Percentiles rank a stretch among this genome's conserved stretches.
Evolutionary conservation across 1,140 invertebrate species (phyloP).

Genomic region (Pissodes strobi): DNA sequence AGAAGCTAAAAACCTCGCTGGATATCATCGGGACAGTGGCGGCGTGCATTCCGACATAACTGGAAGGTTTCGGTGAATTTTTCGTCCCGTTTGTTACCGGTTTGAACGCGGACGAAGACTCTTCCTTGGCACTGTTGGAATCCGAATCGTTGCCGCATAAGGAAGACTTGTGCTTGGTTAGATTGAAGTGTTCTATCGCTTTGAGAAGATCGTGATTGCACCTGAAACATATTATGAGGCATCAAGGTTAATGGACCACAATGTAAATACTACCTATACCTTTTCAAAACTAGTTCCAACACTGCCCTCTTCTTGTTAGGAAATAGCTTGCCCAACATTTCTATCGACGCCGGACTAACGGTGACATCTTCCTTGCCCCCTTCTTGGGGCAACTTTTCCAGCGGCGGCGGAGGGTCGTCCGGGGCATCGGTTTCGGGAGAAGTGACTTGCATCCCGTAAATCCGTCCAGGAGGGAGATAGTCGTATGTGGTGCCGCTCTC

Average conservation of each 20-base stretch:
- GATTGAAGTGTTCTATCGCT: slow-evolving; percentile 54
- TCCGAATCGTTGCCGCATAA: slow-evolving; percentile 29
- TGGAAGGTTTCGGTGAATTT: slow-evolving; percentile 25
- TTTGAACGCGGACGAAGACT: slow-evolving; percentile 48
- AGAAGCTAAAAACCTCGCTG: slow-evolving; percentile 53
- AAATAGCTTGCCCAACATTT: slow-evolving; percentile 84
- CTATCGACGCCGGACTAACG: slow-evolving; percentile 70
- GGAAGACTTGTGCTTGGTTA: slow-evolving; percentile 35
- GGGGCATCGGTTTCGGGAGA: slow-evolving; percentile 53
- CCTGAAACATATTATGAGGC: too few species aligned
- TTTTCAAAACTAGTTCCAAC: slow-evolving; percentile 69
- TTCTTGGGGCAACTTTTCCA: slow-evolving; percentile 23
- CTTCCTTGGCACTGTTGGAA: slow-evolving; percentile 32
- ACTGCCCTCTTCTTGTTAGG: slow-evolving; percentile 85
- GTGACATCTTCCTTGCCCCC: slow-evolving; percentile 40
- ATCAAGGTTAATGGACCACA: background rate
- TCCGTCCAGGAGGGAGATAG: slow-evolving; percentile 86
- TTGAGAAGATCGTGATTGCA: slow-evolving; percentile 54
- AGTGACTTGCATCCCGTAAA: slow-evolving; percentile 82
- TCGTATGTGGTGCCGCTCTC: slow-evolving; percentile 82
- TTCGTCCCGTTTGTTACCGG: slow-evolving; percentile 39
- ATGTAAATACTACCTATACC: slow-evolving; percentile 26
- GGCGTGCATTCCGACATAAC: slow-evolving; percentile 38
- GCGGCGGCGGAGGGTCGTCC: slow-evolving; percentile 14
- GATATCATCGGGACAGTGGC: slow-evolving; percentile 48